These are phyloP conservation scores for Phodopus roborovskii DNA, from an alignment of 2,113 vertebrate species.

Conservation along the genomic window DNA sequence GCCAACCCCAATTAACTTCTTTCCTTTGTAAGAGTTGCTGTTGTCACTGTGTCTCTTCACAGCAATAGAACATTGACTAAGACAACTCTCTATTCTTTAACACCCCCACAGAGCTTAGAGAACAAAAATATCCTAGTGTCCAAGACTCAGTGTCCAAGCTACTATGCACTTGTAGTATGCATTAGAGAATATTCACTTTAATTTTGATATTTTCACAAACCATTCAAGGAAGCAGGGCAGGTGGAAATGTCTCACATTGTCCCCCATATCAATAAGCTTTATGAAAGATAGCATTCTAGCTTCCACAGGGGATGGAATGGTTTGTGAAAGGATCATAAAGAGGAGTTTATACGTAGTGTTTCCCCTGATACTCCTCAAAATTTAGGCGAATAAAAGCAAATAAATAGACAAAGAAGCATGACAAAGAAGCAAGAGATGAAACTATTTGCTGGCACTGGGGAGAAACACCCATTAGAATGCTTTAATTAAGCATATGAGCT, in stretches of 20 bases:
- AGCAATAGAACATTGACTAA: background rate
- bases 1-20: background rate
- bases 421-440: constrained; percentile 24
- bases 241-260: background rate
- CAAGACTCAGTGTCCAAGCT: background rate
- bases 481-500: constrained; percentile 52
- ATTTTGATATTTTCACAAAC: constrained; percentile 17
- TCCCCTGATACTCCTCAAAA: background rate
- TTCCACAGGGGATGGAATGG: background rate
- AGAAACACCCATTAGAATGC: background rate
- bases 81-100: background rate
- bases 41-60: background rate
- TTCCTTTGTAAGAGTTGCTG: background rate
- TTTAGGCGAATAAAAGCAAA: constrained; percentile 43
- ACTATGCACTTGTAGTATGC: background rate
- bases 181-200: background rate
- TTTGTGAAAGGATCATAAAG: background rate
- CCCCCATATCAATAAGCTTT: background rate
- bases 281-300: background rate
- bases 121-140: background rate
- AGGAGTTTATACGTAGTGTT: background rate
- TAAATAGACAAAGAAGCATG: constrained; percentile 34
- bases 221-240: background rate
- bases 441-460: background rate
- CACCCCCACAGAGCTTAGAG: background rate